Conservation (phyloP, 2,113 vertebrate species). For the Oryzias celebensis region DNA sequence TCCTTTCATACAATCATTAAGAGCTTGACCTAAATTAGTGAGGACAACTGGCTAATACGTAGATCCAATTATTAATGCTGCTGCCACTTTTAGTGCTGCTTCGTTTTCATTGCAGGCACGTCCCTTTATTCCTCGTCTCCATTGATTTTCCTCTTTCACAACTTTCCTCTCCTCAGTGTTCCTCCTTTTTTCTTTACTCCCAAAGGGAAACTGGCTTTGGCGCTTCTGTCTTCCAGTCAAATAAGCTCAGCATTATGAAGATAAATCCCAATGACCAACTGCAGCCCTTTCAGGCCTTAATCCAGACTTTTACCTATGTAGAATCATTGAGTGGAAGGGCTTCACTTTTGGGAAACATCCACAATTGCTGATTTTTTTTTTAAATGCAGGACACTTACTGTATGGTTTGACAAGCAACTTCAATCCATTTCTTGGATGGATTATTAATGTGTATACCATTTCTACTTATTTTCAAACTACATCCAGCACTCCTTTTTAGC, state of each 20-base stretch:
- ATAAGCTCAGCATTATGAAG: slow-evolving; percentile 11
- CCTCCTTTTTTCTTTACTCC: not conserved
- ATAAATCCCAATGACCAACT: slow-evolving; percentile 42
- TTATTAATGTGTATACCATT: too few species aligned
- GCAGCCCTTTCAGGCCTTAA: slow-evolving; percentile 3
- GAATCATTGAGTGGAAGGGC: slow-evolving; percentile 16
- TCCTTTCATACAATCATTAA: slow-evolving; percentile 54
- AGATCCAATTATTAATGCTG: slow-evolving; percentile 16
- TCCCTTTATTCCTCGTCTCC: slow-evolving; percentile 7
- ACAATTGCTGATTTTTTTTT: slow-evolving; percentile 34
- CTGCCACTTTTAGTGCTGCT: slow-evolving; percentile 25
- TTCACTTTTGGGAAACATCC: slow-evolving; percentile 5
- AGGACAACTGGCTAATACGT: slow-evolving; percentile 43
- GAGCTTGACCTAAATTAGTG: slow-evolving; percentile 55
- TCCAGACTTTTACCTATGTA: slow-evolving; percentile 10
- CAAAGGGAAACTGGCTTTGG: slow-evolving; percentile 17
- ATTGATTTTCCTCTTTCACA: slow-evolving; percentile 14
- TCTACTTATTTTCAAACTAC: too few species aligned
- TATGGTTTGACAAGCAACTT: slow-evolving; percentile 7
- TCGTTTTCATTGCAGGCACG: slow-evolving; percentile 18
- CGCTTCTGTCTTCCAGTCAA: slow-evolving; percentile 21
- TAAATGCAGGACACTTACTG: slow-evolving; percentile 10
- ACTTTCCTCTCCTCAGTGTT: slow-evolving; percentile 12
- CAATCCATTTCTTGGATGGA: not conserved
- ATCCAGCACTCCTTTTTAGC: too few species aligned